Evolutionary conservation across 2,888 invertebrate genomes (phyloP).

Genomic region (Cosmia pyralina): DNA sequence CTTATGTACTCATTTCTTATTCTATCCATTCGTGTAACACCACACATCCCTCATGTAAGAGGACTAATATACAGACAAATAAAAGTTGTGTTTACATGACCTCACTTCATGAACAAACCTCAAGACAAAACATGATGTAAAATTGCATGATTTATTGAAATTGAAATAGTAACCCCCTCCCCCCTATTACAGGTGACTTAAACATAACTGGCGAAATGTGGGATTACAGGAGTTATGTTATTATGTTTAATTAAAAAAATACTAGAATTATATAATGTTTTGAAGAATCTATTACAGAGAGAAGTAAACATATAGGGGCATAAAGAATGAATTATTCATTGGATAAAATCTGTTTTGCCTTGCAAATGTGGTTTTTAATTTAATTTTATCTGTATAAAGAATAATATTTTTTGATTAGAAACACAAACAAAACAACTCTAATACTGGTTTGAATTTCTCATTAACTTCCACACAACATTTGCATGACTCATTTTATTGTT

Average conservation of each 20-base stretch:
- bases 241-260: too few relatives aligned
- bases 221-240: too few relatives aligned
- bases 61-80: neutral
- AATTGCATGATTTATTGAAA: neutral
- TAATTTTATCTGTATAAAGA: neutral
- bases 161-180: too few relatives aligned
- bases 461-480: slow-evolving; percentile 7
- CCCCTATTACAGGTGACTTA: too few relatives aligned
- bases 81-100: neutral
- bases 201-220: too few relatives aligned
- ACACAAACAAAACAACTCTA: neutral
- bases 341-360: slow-evolving; percentile 11
- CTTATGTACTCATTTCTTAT: too few relatives aligned
- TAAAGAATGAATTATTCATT: neutral
- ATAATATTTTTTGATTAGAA: slow-evolving; percentile 14
- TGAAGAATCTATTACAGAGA: neutral
- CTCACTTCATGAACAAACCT: neutral
- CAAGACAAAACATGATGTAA: too few relatives aligned
- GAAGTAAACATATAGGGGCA: too few relatives aligned
- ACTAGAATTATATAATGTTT: neutral
- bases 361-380: slow-evolving; percentile 21
- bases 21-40: too few relatives aligned
- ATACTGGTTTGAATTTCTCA: slow-evolving; percentile 8
- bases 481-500: neutral
- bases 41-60: too few relatives aligned